phyloP scores from a whole-genome alignment of 2,113 vertebrate species.

The Sminthopsis crassicaudata region DNA sequence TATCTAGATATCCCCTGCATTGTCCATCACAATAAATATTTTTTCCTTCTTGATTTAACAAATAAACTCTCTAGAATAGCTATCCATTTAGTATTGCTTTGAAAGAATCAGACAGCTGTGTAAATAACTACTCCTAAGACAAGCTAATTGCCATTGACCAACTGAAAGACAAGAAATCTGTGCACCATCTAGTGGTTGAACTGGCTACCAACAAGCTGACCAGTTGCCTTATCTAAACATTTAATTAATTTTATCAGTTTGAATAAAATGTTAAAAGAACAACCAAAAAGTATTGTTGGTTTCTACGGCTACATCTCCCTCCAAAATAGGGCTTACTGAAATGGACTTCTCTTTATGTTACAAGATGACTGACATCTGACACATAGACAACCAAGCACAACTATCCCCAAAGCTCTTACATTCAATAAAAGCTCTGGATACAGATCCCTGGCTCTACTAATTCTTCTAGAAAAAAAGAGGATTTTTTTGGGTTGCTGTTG shows the following conservation, averaged over 20 bases:
- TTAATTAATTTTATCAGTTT: not conserved
- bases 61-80: not conserved
- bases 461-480: not conserved
- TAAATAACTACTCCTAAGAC: not conserved
- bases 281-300: not conserved
- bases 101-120: not conserved
- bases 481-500: not conserved
- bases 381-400: not conserved
- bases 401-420: not conserved
- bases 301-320: not conserved
- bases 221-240: not conserved
- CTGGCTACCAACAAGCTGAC: not conserved
- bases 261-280: not conserved
- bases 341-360: not conserved
- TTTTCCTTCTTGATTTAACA: not conserved
- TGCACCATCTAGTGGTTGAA: not conserved
- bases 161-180: not conserved
- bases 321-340: not conserved
- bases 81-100: not conserved
- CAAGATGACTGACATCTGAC: not conserved
- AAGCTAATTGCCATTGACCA: not conserved
- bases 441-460: not conserved
- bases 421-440: not conserved
- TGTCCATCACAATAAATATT: not conserved
- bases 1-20: not conserved